Conservation (phyloP, 2,888 invertebrate genomes). For the Tachystola acroxantha region DNA sequence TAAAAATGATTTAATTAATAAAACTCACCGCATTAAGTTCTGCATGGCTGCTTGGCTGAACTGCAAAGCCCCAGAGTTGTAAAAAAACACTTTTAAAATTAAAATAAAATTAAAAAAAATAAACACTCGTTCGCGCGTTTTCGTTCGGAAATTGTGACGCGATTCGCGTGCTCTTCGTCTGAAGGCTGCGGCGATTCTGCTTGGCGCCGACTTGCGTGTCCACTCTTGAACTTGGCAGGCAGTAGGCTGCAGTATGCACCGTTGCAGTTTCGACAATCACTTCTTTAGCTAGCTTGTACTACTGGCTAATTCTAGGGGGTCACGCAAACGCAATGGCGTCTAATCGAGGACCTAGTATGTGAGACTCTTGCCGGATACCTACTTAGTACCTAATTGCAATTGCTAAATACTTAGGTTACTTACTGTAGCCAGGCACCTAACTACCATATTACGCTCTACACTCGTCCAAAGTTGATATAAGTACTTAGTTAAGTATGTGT, state of each 20-base stretch:
- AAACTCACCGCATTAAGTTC: constrained; percentile 61
- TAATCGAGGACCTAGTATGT: no score
- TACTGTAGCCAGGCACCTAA: no score
- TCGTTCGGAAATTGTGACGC: constrained; percentile 14
- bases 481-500: no score
- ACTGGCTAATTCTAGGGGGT: constrained; percentile 8
- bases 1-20: constrained; percentile 24
- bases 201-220: constrained; percentile 32
- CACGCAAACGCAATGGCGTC: constrained; percentile 17
- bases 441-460: no score
- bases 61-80: constrained; percentile 30
- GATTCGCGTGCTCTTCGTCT: constrained; percentile 44
- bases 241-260: constrained; percentile 58
- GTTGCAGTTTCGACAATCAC: constrained; percentile 48
- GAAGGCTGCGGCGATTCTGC: constrained; percentile 59
- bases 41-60: constrained; percentile 46
- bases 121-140: constrained; percentile 27
- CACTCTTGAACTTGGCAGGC: constrained; percentile 64
- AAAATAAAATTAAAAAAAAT: constrained; percentile 30
- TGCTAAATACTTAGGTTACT: no score
- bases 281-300: no score
- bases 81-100: constrained; percentile 18
- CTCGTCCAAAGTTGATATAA: no score
- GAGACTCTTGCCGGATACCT: no score
- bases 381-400: no score